phyloP scores from a whole-genome alignment of 1,140 invertebrate genomes.

The Tetramorium parvispinum region DNA sequence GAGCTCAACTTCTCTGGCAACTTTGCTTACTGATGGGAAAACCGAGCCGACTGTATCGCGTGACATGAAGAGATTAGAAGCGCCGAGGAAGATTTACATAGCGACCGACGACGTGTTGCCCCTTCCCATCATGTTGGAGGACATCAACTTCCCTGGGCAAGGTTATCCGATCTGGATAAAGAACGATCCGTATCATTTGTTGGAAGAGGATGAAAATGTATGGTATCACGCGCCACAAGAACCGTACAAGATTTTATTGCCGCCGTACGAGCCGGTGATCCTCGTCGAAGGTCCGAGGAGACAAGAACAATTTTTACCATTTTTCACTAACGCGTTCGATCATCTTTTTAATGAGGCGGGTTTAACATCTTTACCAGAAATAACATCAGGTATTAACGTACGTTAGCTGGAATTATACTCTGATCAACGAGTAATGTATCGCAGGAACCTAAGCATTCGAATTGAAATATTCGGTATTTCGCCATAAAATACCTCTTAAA shows the following conservation, averaged over 20 bases:
- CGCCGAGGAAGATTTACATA: slow-evolving; percentile 20
- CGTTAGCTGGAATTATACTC: neutral
- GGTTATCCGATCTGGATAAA: slow-evolving; percentile 41
- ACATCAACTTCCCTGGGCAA: slow-evolving; percentile 28
- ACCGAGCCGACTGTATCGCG: neutral
- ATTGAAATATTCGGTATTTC: neutral
- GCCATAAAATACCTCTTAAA: neutral
- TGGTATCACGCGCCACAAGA: neutral
- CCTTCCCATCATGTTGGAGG: neutral
- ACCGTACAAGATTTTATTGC: slow-evolving; percentile 39
- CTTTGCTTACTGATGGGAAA: neutral
- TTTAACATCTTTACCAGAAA: neutral
- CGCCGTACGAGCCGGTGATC: slow-evolving; percentile 44
- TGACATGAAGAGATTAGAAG: neutral
- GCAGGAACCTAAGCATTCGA: neutral
- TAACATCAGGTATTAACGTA: neutral
- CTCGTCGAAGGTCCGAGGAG: neutral
- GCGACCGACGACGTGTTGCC: neutral
- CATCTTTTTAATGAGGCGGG: neutral
- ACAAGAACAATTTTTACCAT: neutral
- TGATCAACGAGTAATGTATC: neutral
- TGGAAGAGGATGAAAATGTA: neutral
- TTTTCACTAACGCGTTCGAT: slow-evolving; percentile 15
- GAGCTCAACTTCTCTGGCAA: neutral
- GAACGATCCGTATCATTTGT: neutral